Evolutionary conservation across 2,888 invertebrate genomes (phyloP), one percentile per base, ranked within the genome.

Genomic region (Drosophila kokeensis): DNA sequence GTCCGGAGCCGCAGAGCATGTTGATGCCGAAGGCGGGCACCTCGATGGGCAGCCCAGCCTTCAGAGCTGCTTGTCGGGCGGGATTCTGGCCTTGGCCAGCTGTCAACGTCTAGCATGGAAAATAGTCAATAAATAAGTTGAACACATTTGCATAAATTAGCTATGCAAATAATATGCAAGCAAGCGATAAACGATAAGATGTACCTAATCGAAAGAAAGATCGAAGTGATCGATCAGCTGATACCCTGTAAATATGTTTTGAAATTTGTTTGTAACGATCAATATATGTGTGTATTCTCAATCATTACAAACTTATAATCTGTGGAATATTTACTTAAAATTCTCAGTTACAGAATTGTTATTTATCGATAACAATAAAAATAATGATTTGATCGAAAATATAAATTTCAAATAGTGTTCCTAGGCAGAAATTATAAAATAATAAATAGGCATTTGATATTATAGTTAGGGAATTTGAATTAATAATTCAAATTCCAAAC

Each of bases 31-130:
- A 96, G 24, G 97, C 96, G 49, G 97, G 96, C 29, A 95, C 95
- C 60, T 94, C 91, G 79, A 94, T 91, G 32, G 97, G 96, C 68
- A 97, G 90, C 15, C 96, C 96, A 34, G 97, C 97, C 82, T 94
- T 94, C 2, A 97, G 91, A 3, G 96, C 93, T 36, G 97, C 96
- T 92, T 97, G 97, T 68, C 97, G 94, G 0, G 96, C 96, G 61
- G 97, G 96, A 93, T 97, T 97, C 94, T 97, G 97, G 18, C 97
- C 97, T 92, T 96, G 95, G 4, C 95, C 96, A 78, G 95, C 95
- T 32, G 94, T 94, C 49, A 96, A 91, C 2, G 95, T 93, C 96
- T 96, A 73, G 36, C 55, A 78, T 6, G 15, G 6, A 32, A 21
- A 62, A 54, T 10, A 42, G 6, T 7, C 0, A n/a, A 27, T n/a